These are phyloP conservation scores for Papilio polytes DNA, from an alignment of 1,140 invertebrate genomes.

Conservation along the genomic window DNA sequence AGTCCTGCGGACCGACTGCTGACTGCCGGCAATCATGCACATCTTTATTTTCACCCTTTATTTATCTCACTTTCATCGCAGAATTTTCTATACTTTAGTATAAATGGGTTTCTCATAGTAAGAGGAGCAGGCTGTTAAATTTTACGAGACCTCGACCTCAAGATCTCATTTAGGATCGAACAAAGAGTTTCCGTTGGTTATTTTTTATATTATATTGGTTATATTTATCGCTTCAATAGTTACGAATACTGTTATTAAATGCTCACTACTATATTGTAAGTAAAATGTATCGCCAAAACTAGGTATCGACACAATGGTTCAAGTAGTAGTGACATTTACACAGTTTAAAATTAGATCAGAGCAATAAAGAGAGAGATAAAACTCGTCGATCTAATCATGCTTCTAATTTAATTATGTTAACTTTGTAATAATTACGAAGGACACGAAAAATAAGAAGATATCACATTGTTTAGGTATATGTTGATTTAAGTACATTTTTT, in stretches of 20 bases:
- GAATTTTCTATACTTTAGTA: not conserved
- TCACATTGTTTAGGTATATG: not conserved
- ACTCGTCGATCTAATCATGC: too few relatives aligned
- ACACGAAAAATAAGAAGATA: not conserved
- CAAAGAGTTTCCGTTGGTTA: too few relatives aligned
- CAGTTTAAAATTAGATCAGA: too few relatives aligned
- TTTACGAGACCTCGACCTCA: conserved; percentile 44
- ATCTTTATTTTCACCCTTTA: not conserved
- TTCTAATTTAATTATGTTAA: too few relatives aligned
- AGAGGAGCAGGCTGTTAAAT: conserved; percentile 43
- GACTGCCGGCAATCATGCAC: not conserved
- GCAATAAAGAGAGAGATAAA: too few relatives aligned
- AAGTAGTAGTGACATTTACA: too few relatives aligned
- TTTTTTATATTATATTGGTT: not conserved
- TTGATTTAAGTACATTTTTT: not conserved
- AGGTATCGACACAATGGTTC: too few relatives aligned
- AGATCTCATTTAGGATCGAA: conserved; percentile 24
- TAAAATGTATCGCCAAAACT: not conserved
- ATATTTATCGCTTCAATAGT: conserved; percentile 6
- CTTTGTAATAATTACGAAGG: not conserved
- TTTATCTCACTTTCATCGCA: not conserved
- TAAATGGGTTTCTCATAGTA: conserved; percentile 29
- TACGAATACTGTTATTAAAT: not conserved
- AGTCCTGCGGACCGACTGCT: not conserved
- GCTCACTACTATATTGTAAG: not conserved